Base-by-base conservation (phyloP, 1,140 invertebrate genomes). In the Achatina immaculata region DNA sequence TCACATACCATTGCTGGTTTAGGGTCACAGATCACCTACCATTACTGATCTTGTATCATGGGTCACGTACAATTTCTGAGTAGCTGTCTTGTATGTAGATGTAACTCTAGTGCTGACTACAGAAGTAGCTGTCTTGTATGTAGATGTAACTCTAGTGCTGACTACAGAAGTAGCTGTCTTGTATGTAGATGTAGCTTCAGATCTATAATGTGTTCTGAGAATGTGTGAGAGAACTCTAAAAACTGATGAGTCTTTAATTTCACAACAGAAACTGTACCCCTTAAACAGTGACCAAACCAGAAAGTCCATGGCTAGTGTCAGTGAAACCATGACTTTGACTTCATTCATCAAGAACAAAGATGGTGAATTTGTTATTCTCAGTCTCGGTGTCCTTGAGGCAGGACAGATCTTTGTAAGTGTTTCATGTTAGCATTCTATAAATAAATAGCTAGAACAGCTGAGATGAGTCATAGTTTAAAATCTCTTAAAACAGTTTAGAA, bases 361-460 rank as follows among this genome's bases (percentile, higher is more conserved):
- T 55, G 79, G 75, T 16, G 83, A 86, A 4, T 75, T 83, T 62
- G 83, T 87, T 7, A 86, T 83, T 76, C 81, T 87, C 0, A 72
- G 86, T 38, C 82, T 87, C 7, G 86, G 81, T 9, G 76, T 38
- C 34, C 48, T 87, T 11, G 62, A 81, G 4, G 40, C 73, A 16
- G 73, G 84, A 24, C 85, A 86, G 72, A 74, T 85, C n/a, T 87
- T 87, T 79, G 87, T 87, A 84, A 84, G 86, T 87, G 36, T 0
- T 42, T 55, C 34, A 40, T 45, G 21, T 31, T 78, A n/a, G n/a
- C n/a, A n/a, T n/a, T n/a, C n/a, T 45, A 38, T 55, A 55, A 16
- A 55, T 55, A 55, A 16, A 55, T 55, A 55, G 14, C 14, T 55
- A 55, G 14, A 55, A 55, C 14, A n/a, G 14, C 51, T n/a, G 51